Conservation (phyloP, 1,140 invertebrate genomes). For the Drosophila micromelanica region DNA sequence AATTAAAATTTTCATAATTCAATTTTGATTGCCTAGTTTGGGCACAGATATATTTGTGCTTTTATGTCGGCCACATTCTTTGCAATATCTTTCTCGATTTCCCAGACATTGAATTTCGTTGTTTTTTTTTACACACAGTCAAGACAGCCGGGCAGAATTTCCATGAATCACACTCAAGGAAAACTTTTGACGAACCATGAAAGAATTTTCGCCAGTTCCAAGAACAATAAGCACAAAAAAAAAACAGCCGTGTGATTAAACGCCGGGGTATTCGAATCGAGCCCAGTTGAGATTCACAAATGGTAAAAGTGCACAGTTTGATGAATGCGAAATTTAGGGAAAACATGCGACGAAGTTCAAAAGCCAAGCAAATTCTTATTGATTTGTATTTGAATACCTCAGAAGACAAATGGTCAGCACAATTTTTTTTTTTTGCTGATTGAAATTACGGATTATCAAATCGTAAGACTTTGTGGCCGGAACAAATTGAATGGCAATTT, state of each 20-base stretch:
- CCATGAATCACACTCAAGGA: constrained; percentile 55
- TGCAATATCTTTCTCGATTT: constrained; percentile 43
- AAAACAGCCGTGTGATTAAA: constrained; percentile 14
- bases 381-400: constrained; percentile 5
- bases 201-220: constrained; percentile 31
- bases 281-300: background rate
- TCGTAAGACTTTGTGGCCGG: too few relatives aligned
- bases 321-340: constrained; percentile 37
- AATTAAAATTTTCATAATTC: constrained; percentile 67
- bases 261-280: constrained; percentile 1
- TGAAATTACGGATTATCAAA: too few relatives aligned
- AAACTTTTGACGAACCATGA: constrained; percentile 41
- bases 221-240: constrained; percentile 27
- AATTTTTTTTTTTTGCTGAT: background rate
- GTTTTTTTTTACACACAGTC: constrained; percentile 32
- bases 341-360: constrained; percentile 11
- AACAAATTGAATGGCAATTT: too few relatives aligned
- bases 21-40: constrained; percentile 61
- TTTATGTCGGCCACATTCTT: constrained; percentile 53
- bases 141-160: constrained; percentile 26
- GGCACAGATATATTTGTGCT: constrained; percentile 19
- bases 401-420: constrained; percentile 16
- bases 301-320: constrained; percentile 4
- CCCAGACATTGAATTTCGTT: constrained; percentile 61
- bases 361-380: constrained; percentile 32